Percentiles rank a stretch among this genome's conserved stretches.
phyloP scores from a whole-genome alignment of 1,140 invertebrate species.

The Schlechtendalia chinensis region DNA sequence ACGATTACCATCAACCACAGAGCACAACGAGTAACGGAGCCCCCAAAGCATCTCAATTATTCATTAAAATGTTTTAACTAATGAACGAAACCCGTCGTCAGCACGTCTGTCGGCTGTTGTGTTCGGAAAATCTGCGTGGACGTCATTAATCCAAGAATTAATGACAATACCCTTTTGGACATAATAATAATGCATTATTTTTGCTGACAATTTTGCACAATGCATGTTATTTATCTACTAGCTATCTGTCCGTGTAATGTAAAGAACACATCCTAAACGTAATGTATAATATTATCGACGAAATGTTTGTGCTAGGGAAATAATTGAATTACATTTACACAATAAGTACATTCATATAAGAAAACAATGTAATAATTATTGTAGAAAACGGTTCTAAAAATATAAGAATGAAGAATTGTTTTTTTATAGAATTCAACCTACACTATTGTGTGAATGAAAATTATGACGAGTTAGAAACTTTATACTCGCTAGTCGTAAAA shows the following conservation, averaged over 20 bases:
- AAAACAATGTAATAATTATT: too few relatives aligned
- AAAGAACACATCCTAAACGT: too few relatives aligned
- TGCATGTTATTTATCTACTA: too few relatives aligned
- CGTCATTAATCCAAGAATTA: constrained; percentile 22
- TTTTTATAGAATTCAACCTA: neutral
- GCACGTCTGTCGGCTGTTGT: constrained; percentile 8
- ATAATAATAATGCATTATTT: neutral
- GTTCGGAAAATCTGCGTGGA: constrained; percentile 9
- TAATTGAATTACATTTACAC: too few relatives aligned
- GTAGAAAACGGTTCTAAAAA: neutral
- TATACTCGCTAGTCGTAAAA: too few relatives aligned
- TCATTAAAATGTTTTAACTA: constrained; percentile 18
- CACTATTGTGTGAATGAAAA: neutral
- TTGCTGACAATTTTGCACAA: neutral
- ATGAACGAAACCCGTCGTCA: constrained; percentile 22
- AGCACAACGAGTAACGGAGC: too few relatives aligned
- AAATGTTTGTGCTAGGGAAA: too few relatives aligned
- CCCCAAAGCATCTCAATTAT: neutral
- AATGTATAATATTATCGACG: too few relatives aligned
- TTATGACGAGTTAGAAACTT: neutral
- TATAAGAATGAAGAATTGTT: neutral
- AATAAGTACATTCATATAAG: too few relatives aligned
- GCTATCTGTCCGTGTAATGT: too few relatives aligned
- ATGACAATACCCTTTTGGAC: constrained; percentile 6
- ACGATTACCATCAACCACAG: constrained; percentile 1